phyloP scores from a whole-genome alignment of 2,797 vertebrate genomes.

The Nothura maculosa region DNA sequence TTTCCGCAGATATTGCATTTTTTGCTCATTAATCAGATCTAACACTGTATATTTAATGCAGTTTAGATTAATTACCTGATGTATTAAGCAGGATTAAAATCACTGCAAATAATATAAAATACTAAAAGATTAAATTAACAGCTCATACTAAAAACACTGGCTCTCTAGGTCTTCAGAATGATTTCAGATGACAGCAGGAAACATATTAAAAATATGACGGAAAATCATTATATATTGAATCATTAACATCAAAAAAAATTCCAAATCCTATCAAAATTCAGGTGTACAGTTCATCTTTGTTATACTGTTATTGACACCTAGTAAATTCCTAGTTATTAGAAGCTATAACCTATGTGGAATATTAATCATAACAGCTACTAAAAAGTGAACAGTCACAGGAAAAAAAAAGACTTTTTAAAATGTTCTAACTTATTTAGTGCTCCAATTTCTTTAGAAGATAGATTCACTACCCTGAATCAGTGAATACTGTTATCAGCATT shows the following conservation, averaged over 20 bases:
- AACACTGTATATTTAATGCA: background rate
- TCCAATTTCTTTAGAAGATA: background rate
- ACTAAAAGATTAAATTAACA: slow-evolving; percentile 5
- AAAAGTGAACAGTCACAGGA: background rate
- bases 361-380: background rate
- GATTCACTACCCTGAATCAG: background rate
- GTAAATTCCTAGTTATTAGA: background rate
- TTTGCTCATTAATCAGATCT: background rate
- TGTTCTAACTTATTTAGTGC: background rate
- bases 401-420: background rate
- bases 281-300: background rate
- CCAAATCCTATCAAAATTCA: background rate
- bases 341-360: background rate
- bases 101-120: background rate
- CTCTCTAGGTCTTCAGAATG: background rate
- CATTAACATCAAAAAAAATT: slow-evolving; percentile 25
- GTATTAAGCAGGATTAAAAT: slow-evolving; percentile 30
- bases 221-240: background rate
- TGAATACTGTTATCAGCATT: background rate
- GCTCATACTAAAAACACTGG: background rate
- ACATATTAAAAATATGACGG: background rate
- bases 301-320: background rate
- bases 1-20: background rate
- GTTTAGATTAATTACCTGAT: slow-evolving; percentile 2
- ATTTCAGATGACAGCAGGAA: slow-evolving; percentile 18